Base-by-base conservation (phyloP, 2,888 invertebrate species). In the Dorcus hopei region DNA sequence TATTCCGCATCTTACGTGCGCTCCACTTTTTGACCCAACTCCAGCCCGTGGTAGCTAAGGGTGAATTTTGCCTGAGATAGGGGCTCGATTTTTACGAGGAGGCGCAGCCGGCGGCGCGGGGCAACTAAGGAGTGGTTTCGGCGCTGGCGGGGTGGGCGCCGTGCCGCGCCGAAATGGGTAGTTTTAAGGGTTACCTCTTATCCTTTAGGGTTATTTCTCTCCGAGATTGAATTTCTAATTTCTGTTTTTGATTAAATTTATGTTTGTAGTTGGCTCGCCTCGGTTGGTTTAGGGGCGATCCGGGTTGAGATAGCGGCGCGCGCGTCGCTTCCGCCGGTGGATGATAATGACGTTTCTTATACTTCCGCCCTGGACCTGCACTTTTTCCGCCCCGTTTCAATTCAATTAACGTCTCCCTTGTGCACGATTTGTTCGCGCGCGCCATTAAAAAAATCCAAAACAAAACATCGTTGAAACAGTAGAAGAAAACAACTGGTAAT, bases 161-260 rank as follows among this genome's bases (percentile, higher is more conserved):
- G 14, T 14, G 23, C 38, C 42, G 16, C 58, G 33, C 51, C 57
- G 54, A 59, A 65, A 49, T 57, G 57, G 65, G 69, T 71, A 72
- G 70, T 72, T 73, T 74, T 71, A 74, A 73, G 73, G 70, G 70
- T 68, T 64, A 70, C 69, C 74, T 74, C 74, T 76, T 75, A 75
- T 77, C 75, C 76, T 75, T 77, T 75, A 74, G 75, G 76, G 75
- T 71, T 74, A 73, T 76, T 76, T 74, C 72, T 68, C 72, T 57
- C 76, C 72, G 76, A 78, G 78, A 78, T 78, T 78, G 78, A 78
- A 78, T 78, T 78, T 77, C 78, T 78, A 77, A 78, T 78, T 76
- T 76, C 77, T 77, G 78, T 78, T 78, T 78, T 78, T 78, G 78
- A 78, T 78, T 78, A 77, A 78, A 78, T 77, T 77, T 77, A 65